Evolutionary conservation across 2,113 vertebrate species (phyloP), one percentile per base, ranked within the genome.

Genomic region (Pandion haliaetus): DNA sequence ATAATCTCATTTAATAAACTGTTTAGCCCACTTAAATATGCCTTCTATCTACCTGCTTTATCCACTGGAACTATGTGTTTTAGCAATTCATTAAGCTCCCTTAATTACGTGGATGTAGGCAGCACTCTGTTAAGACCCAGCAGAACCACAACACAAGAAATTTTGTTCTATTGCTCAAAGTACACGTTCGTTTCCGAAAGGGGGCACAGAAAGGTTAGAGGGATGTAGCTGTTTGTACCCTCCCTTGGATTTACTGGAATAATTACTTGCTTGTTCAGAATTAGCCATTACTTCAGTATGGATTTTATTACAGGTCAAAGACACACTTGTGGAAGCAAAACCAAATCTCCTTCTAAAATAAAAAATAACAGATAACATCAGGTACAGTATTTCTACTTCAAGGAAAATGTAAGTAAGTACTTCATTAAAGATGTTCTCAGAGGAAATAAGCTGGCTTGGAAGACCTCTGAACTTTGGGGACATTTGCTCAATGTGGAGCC

Each of bases 251-350:
- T 95, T 95, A 90, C 47, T 92, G 79, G 21, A 77, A 70, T 91
- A 85, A 73, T 80, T 85, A 70, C 54, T 76, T 83, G 25, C 65
- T 94, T 89, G 34, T 54, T 85, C 62, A 77, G 73, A 95, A 87
- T 94, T 88, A 91, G 66, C 57, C 38, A n/a, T 80, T 82, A 69
- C 70, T 92, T 94, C 84, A 70, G 71, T 69, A 88, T 15, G n/a
- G 79, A 80, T 94, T 96, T 96, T 94, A 94, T 94, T 82, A 70
- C 62, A 82, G 85, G 87, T 91, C 92, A 95, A 90, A 95, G 78
- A 40, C 16, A 54, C 19, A 14, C 17, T 87, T 65, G 70, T 73
- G 73, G 78, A 96, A 77, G 49, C 47, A 90, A 95, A 87, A 8
- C 0, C 40, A 77, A 92, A 94, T 71, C 81, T 92, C 45, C 31